These are phyloP conservation scores for Drosophila mimetica DNA, from an alignment of 2,888 invertebrate species.

Conservation along the genomic window DNA sequence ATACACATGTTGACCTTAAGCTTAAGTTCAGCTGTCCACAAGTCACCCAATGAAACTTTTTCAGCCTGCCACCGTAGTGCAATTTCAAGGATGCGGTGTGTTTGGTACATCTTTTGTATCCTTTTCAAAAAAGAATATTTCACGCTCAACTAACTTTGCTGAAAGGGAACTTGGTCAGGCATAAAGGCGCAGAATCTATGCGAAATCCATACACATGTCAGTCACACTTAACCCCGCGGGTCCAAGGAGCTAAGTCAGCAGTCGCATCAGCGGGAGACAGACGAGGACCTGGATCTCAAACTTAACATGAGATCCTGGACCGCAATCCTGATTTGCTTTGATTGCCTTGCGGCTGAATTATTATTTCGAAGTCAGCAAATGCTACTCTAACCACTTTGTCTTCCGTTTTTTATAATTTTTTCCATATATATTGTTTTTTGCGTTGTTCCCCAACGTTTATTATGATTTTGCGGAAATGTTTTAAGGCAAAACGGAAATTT, in stretches of 20 bases:
- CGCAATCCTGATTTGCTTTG: slow-evolving; percentile 67
- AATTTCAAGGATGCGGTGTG: not conserved
- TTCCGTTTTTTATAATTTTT: slow-evolving; percentile 59
- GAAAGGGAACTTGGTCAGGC: slow-evolving; percentile 49
- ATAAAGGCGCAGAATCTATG: slow-evolving; percentile 46
- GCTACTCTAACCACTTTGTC: slow-evolving; percentile 46
- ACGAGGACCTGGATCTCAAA: slow-evolving; percentile 3
- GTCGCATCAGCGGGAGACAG: slow-evolving; percentile 15
- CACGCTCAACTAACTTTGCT: slow-evolving; percentile 67
- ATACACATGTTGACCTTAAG: slow-evolving; percentile 1
- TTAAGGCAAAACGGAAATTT: slow-evolving; percentile 67
- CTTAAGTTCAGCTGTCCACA: slow-evolving; percentile 13
- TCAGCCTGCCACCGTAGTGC: not conserved
- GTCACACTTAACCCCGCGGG: slow-evolving; percentile 74
- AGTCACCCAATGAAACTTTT: not conserved
- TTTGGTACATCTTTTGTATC: slow-evolving; percentile 14
- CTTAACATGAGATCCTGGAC: slow-evolving; percentile 48
- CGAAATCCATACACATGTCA: slow-evolving; percentile 73
- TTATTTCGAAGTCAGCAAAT: slow-evolving; percentile 71
- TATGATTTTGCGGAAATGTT: slow-evolving; percentile 70
- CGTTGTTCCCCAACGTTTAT: slow-evolving; percentile 66
- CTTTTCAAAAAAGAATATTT: slow-evolving; percentile 56
- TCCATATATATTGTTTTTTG: slow-evolving; percentile 24
- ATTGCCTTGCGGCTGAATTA: slow-evolving; percentile 72
- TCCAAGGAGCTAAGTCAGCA: slow-evolving; percentile 25